Evolutionary conservation across 2,888 invertebrate genomes (phyloP), one percentile per base, ranked within the genome.

Genomic region (Adelognathus sp.): DNA sequence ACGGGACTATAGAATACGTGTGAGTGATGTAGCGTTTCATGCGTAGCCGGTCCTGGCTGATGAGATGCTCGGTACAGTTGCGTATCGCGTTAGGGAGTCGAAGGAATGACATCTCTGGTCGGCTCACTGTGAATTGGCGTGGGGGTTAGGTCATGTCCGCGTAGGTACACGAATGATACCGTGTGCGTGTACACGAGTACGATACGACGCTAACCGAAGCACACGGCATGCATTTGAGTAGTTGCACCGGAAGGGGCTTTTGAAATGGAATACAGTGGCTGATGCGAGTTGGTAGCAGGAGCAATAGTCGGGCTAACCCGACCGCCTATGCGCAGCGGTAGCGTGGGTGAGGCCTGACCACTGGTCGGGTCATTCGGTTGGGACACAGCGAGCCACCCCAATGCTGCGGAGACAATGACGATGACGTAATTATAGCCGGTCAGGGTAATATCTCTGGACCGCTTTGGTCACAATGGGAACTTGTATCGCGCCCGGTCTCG

Each of bases 401-500:
- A 74, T 81, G 82, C 75, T 72, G 71, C 80, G 83, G 72, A 85
- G 86, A 88, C 88, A 89, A 89, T 89, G 88, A 88, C 86, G 87
- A 87, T 88, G 87, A 88, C 86, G 86, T 88, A 89, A 89, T 89
- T 89, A 89, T 82, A 86, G 85, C 84, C 86, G 85, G 88, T 89
- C 88, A 87, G 88, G 86, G 87, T 88, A 88, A 89, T 89, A 88
- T 87, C 84, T 84, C 85, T 41, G 81, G 81, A 82, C 80, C 81
- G 81, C 73, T 81, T 83, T 82, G 83, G 82, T 80, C 83, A 86
- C 86, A 85, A 83, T 85, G 82, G 86, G 83, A 84, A 70, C 36
- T 31, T 18, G 75, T 56, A 61, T 75, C 71, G 74, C 79, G 29
- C 46, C 52, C 66, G 60, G 63, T 44, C 29, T n/a, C n/a, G n/a